phyloP scores from a whole-genome alignment of 2,113 vertebrate species.

The Acanthisitta chloris region DNA sequence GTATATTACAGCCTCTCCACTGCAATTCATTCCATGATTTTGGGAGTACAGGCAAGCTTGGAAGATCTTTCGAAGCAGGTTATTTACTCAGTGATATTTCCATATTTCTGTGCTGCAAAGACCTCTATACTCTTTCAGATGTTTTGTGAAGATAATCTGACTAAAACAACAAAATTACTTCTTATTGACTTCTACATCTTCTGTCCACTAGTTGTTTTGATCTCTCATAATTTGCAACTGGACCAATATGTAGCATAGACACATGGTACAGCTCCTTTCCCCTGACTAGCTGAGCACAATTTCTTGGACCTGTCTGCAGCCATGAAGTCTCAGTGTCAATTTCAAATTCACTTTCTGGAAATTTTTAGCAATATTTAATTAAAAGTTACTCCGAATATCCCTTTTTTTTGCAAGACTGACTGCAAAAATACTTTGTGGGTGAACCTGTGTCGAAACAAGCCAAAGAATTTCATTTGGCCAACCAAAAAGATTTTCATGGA shows the following conservation, averaged over 20 bases:
- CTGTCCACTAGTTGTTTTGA: background rate
- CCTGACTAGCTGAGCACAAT: background rate
- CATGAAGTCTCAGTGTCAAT: background rate
- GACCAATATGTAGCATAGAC: background rate
- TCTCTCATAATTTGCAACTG: background rate
- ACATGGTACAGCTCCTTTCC: background rate
- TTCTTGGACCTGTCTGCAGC: background rate
- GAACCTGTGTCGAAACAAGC: background rate
- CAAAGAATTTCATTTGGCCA: background rate
- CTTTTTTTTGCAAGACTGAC: background rate
- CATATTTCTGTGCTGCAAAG: background rate
- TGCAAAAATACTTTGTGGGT: background rate
- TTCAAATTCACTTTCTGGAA: slow-evolving; percentile 13
- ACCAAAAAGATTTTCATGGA: background rate
- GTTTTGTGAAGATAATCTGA: background rate
- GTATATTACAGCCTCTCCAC: background rate
- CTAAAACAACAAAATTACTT: background rate
- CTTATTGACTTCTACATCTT: background rate
- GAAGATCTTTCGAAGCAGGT: background rate
- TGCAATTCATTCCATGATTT: background rate
- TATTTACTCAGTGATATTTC: background rate
- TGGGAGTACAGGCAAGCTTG: background rate
- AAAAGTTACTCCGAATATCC: background rate
- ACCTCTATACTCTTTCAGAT: background rate
- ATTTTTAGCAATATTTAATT: slow-evolving; percentile 12